Evolutionary conservation across 2,797 vertebrate genomes (phyloP), one percentile per base, ranked within the genome.

Genomic region (Semotilus atromaculatus): DNA sequence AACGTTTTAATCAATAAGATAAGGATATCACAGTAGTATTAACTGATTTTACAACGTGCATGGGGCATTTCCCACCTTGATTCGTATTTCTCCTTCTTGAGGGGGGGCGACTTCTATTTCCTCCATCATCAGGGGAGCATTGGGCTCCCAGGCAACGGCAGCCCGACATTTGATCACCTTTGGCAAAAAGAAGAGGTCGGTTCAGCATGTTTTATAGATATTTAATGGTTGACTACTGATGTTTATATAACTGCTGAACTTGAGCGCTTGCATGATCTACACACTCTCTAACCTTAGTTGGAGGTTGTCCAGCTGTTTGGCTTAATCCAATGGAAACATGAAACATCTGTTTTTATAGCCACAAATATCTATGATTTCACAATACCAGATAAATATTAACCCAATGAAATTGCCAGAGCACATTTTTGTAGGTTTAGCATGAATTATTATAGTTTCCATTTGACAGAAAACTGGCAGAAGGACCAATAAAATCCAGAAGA

Each of bases 91-190:
- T 40, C 95, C 85, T 40, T 94, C 90, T 88, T 96, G 95, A 0
- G 97, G 98, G 0, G 97, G 96, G 0, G 96, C 96, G 0, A 98
- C 97, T 87, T 98, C 97, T 3, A 99, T 94, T 64, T 98, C 95
- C 82, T 98, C 97, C 3, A 98, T 96, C 86, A 95, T 94, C 84
- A 99, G 84, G 0, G 97, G 96, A 83, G 95, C 94, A 21, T 94
- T 94, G 4, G 88, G 6, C 73, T 96, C 96, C 97, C 97, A 97
- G 23, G 96, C 86, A 58, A 99, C 95, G 23, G 97, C 97, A 29
- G 97, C 97, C 90, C 94, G 97, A 91, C 97, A 98, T 88, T 95
- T 97, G 87, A 99, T 98, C 21, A 96, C 95, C 98, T 99, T 87
- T 13, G 86, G 85, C 29, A 74, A 14, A 88, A 66, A 89, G 31